Evolutionary conservation across 2,797 vertebrate genomes (phyloP), one percentile per base, ranked within the genome.

Genomic region (Acipenser transmontanus): DNA sequence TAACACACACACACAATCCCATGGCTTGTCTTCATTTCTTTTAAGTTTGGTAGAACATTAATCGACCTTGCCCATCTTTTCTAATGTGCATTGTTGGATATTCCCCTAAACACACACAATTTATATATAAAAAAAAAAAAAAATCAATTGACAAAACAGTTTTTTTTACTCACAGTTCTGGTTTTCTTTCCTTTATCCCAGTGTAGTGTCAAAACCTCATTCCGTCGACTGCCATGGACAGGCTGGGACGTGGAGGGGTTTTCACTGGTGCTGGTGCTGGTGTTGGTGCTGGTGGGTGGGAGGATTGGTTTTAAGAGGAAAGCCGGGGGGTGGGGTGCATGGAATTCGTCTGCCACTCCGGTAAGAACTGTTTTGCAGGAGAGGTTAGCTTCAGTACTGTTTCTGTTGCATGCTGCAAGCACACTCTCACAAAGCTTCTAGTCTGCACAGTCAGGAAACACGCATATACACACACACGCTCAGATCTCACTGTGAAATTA

Each of bases 121-220:
- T 34, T 12, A 8, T 54, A 54, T n/a, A 54, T 3, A 54, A 1
- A 54, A 54, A 54, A 54, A 54, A 54, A 2, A 54, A 54, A 4
- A 54, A 54, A 9, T 9, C 9, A n/a, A n/a, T n/a, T 9, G 8
- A 9, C 9, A 9, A 54, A 54, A n/a, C 52, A 54, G 52, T 54
- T 54, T 54, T 61, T 74, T 76, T 78, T 87, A 88, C 87, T 88
- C 83, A 88, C 87, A 80, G 80, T 79, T 80, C 77, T 78, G 77
- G 76, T 85, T 76, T 77, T 74, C 78, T 81, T 76, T 83, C 78
- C 80, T 83, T 78, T 74, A 78, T 80, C 85, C 82, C 79, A 64
- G 60, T 75, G 79, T 80, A 68, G 79, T 80, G 82, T 85, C 84
- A 88, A 80, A 85, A 81, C 84, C 82, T 83, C 84, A 84, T 86